Evolutionary conservation across 92 coral and sea anemone species (phyloP), one percentile per base, ranked within the genome.

Genomic region (Ricordea florida): DNA sequence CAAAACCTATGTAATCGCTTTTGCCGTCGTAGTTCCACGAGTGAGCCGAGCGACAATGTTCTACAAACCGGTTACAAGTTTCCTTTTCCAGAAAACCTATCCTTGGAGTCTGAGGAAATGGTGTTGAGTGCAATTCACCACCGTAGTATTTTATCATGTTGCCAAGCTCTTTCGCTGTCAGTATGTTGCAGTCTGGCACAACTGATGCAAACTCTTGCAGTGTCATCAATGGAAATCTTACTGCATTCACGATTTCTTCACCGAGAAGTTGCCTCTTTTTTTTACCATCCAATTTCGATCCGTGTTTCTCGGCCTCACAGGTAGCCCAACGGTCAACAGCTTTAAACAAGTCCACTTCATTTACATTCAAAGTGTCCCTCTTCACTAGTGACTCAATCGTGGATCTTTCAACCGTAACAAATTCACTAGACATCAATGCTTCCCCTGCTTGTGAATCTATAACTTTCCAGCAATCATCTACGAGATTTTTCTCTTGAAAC

Each of bases 321-420:
- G 69, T 76, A 13, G 88, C 88, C 88, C 88, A 74, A 24, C 61
- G 69, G 16, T 78, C 51, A 52, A 78, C 79, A 17, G 89, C 89
- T 40, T 76, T 74, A 41, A 83, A 83, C 37, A 83, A 64, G 8
- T 72, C 66, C 6, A 76, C 67, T 30, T 76, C 79, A 36, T 83
- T 56, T 9, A 67, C 76, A 18, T 67, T 37, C 0, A 76, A 71
- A 4, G 46, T 66, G 18, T 65, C 89, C 20, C 79, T 72, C 11
- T 78, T 28, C 20, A 83, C 62, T 11, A 83, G 50, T 5, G 46
- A 67, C 33, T 76, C 77, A 15, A 83, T 42, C 29, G 76, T 26
- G 3, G 84, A 34, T 33, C 56, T 79, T 10, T 79, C 73, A 28
- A 83, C 74, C 10, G n/a, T 56, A 11, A 47, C 13, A 33, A 83